phyloP scores from a whole-genome alignment of 2,113 vertebrate genomes.

The Apus apus region DNA sequence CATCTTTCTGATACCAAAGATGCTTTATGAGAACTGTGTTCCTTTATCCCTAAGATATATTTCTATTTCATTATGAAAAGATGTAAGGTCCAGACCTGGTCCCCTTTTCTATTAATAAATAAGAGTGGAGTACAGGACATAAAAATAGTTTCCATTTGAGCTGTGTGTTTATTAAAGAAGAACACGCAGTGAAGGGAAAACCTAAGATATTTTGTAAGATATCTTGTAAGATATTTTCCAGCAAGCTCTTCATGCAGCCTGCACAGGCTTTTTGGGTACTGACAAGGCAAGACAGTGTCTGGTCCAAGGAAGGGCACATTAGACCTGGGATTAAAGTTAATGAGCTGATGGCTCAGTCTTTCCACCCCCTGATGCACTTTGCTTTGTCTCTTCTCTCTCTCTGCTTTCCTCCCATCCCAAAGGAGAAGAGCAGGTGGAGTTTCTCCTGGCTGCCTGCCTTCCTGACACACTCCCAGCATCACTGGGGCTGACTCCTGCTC shows the following conservation, averaged over 20 bases:
- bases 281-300: not conserved
- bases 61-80: not conserved
- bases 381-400: not conserved
- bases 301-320: not conserved
- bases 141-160: conserved; percentile 10
- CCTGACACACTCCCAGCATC: not conserved
- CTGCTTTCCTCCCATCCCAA: not conserved
- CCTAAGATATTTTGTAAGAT: not conserved
- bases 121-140: not conserved
- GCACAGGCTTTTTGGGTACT: not conserved
- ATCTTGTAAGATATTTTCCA: not conserved
- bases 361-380: not conserved
- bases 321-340: not conserved
- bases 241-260: not conserved
- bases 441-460: not conserved
- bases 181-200: not conserved
- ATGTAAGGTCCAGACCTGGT: not conserved
- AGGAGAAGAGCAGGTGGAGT: not conserved
- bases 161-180: not conserved
- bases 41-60: not conserved
- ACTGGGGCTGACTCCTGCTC: not conserved
- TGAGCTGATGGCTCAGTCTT: not conserved
- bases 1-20: not conserved
- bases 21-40: not conserved
- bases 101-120: not conserved